Conservation (phyloP, 2,888 invertebrate species). For the Encarsia formosa region DNA sequence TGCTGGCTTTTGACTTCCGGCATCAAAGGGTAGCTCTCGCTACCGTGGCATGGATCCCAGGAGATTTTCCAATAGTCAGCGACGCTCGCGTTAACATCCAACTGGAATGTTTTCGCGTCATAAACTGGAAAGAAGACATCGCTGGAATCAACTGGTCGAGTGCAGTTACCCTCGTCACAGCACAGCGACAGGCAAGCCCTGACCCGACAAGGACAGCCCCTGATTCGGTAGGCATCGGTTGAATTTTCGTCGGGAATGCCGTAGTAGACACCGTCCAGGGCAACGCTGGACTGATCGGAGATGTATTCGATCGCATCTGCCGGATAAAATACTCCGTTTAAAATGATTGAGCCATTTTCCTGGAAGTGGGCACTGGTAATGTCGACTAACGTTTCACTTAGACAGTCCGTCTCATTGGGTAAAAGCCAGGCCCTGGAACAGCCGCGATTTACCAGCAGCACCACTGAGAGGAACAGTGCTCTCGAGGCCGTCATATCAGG, state of each 20-base stretch:
- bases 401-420: constrained; percentile 19
- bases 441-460: background rate
- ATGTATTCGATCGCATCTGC: background rate
- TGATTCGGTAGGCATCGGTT: background rate
- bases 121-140: constrained; percentile 19
- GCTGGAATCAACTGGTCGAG: background rate
- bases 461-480: background rate
- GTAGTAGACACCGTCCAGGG: too few relatives aligned
- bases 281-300: too few relatives aligned
- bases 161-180: constrained; percentile 27
- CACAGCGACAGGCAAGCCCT: constrained; percentile 33
- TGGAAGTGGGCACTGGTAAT: background rate
- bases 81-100: background rate
- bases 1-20: constrained; percentile 25
- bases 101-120: too few relatives aligned
- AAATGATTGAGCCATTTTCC: background rate
- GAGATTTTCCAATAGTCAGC: constrained; percentile 25
- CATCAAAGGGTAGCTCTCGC: constrained; percentile 23
- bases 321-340: constrained; percentile 11
- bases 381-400: constrained; percentile 15
- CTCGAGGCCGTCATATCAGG: background rate
- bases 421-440: background rate
- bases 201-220: constrained; percentile 25
- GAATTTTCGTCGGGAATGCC: too few relatives aligned
- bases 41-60: constrained; percentile 30